phyloP scores from a whole-genome alignment of 2,113 vertebrate species.

The Mesembrinibis cayennensis region DNA sequence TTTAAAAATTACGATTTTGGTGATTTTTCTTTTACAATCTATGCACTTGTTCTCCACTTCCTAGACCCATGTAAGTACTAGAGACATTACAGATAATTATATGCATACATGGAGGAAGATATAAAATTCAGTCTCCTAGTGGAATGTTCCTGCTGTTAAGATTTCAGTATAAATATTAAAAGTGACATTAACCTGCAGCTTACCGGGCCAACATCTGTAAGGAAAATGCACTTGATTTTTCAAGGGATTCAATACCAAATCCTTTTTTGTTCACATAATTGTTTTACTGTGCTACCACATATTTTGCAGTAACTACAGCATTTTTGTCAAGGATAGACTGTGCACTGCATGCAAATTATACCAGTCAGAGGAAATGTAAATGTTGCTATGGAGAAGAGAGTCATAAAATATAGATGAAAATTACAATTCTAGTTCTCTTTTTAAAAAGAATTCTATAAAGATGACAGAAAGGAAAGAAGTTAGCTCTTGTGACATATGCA shows the following conservation, averaged over 20 bases:
- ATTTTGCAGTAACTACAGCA: not conserved
- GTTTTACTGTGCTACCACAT: not conserved
- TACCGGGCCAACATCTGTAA: not conserved
- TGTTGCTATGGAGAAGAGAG: constrained; percentile 8
- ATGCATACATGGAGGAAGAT: not conserved
- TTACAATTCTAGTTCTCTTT: not conserved
- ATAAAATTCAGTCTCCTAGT: not conserved
- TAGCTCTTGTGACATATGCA: not conserved
- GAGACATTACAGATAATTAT: not conserved
- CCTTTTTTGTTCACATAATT: not conserved
- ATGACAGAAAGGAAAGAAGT: not conserved
- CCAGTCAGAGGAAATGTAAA: not conserved
- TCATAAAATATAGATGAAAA: constrained; percentile 4
- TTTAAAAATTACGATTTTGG: not conserved
- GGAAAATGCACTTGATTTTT: not conserved
- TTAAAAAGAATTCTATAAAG: not conserved
- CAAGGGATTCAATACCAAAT: not conserved
- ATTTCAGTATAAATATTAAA: not conserved
- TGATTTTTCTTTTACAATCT: not conserved
- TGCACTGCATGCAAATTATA: not conserved
- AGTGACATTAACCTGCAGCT: not conserved
- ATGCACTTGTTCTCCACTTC: not conserved
- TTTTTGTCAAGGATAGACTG: not conserved
- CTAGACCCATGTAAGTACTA: not conserved
- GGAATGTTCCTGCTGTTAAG: not conserved